phyloP scores from a whole-genome alignment of 2,797 vertebrate genomes.

The Ctenochaetus hawaiiensis region DNA sequence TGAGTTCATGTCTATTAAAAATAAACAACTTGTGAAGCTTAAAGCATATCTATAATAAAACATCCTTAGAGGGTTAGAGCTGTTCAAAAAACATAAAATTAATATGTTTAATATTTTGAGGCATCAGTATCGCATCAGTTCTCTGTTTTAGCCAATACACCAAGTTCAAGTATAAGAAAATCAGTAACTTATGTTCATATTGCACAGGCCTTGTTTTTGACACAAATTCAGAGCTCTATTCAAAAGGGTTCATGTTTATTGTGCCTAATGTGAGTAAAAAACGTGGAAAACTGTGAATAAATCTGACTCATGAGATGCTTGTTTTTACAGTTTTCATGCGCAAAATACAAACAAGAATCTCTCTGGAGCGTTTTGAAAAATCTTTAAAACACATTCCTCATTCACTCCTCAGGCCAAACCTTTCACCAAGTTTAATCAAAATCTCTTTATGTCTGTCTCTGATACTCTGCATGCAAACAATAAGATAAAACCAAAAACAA shows the following conservation, averaged over 20 bases:
- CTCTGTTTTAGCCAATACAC: too few relatives aligned
- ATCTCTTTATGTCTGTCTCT: background rate
- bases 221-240: background rate
- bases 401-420: background rate
- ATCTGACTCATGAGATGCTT: background rate
- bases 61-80: too few relatives aligned
- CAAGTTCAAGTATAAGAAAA: too few relatives aligned
- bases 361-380: background rate
- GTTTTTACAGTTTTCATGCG: too few relatives aligned
- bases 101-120: too few relatives aligned
- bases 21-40: too few relatives aligned
- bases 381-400: background rate
- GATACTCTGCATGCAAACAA: background rate
- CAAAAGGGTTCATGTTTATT: fast-evolving
- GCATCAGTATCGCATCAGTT: too few relatives aligned
- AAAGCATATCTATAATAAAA: too few relatives aligned
- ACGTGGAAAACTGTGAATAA: background rate
- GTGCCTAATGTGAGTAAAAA: background rate
- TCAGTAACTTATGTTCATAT: too few relatives aligned
- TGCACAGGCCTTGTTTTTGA: background rate
- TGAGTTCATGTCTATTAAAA: too few relatives aligned
- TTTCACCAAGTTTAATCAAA: constrained; percentile 2
- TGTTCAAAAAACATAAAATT: too few relatives aligned
- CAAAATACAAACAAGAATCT: background rate
- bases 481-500: background rate